Conservation (phyloP, 2,113 vertebrate genomes). For the Piliocolobus tephrosceles region DNA sequence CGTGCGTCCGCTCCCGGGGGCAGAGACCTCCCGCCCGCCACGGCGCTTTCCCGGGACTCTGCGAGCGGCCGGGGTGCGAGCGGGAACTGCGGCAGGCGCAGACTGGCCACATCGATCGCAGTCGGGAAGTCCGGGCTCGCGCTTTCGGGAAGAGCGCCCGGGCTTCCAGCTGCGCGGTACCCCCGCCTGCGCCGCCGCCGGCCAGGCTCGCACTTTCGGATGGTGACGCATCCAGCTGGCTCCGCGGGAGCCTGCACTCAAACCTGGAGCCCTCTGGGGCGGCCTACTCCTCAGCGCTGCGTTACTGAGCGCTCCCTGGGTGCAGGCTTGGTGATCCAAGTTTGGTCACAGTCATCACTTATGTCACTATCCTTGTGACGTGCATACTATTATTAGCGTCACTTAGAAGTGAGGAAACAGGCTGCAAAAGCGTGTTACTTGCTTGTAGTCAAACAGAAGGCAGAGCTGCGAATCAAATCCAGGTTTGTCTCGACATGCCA, state of each 20-base stretch:
- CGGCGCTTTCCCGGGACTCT: neutral
- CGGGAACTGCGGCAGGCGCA: neutral
- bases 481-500: neutral
- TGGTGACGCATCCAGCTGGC: neutral
- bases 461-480: neutral
- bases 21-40: neutral
- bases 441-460: neutral
- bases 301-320: neutral
- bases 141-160: conserved; percentile 62
- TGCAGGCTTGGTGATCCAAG: neutral
- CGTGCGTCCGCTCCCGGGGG: accelerated
- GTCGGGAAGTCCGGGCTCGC: conserved; percentile 63
- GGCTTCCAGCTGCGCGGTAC: conserved; percentile 8
- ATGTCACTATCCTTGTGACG: neutral
- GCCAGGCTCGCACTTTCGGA: neutral
- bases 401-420: neutral
- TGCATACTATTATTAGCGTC: neutral
- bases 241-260: neutral
- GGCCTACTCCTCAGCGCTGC: neutral
- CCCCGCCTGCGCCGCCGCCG: neutral
- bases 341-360: neutral
- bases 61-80: too few species aligned
- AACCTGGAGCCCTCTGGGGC: neutral
- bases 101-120: neutral
- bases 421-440: neutral